These are phyloP conservation scores for Neodiprion virginianus DNA, from an alignment of 1,140 invertebrate genomes.

Conservation along the genomic window DNA sequence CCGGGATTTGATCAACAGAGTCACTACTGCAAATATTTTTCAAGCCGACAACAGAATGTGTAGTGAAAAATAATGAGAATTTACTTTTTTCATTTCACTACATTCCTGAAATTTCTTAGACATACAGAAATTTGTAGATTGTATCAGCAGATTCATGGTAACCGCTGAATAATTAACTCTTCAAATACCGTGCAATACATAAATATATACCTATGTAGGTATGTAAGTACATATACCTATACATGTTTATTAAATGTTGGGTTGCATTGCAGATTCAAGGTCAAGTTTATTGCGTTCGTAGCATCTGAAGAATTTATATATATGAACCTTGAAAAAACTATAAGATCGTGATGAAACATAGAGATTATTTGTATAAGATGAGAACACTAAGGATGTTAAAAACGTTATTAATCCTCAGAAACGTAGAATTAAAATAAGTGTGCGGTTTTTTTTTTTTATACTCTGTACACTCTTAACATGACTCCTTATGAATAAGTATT, in stretches of 20 bases:
- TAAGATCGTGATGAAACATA: too few relatives aligned
- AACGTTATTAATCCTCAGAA: not conserved
- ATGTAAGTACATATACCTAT: not conserved
- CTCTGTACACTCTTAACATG: not conserved
- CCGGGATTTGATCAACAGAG: too few relatives aligned
- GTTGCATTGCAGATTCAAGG: too few relatives aligned
- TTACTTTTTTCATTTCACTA: too few relatives aligned
- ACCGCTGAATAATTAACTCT: not conserved
- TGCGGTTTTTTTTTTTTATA: not conserved
- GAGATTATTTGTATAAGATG: not conserved
- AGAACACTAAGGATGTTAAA: not conserved
- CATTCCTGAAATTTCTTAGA: too few relatives aligned
- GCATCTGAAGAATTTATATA: not conserved
- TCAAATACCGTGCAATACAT: not conserved
- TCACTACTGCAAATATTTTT: too few relatives aligned
- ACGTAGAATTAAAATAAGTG: not conserved
- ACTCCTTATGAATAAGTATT: not conserved
- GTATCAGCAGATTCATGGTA: too few relatives aligned
- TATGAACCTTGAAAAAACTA: too few relatives aligned
- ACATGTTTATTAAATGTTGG: not conserved
- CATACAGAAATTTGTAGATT: too few relatives aligned
- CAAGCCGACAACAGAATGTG: too few relatives aligned
- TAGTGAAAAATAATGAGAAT: too few relatives aligned
- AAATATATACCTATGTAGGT: not conserved
- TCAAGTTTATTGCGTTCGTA: not conserved